Evolutionary conservation across 2,888 invertebrate species (phyloP).

Genomic region (Platycheirus albimanus): DNA sequence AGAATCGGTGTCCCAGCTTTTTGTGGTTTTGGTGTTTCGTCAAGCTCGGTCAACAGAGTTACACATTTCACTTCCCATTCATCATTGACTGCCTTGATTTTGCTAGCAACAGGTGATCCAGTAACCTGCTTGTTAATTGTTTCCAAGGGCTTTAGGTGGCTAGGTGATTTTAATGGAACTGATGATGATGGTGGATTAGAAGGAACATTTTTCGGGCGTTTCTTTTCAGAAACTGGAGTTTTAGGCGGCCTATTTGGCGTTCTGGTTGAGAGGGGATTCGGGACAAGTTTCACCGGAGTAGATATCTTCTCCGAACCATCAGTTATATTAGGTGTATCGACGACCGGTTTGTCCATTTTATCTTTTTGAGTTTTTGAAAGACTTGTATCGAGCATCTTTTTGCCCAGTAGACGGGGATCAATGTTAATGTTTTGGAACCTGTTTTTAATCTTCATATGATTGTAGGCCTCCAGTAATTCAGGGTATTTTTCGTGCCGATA

Average conservation of each 20-base stretch:
- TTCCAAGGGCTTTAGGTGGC: constrained; percentile 4
- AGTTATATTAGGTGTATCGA: neutral
- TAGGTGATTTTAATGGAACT: constrained; percentile 45
- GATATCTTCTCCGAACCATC: constrained; percentile 2
- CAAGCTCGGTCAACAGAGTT: constrained; percentile 76
- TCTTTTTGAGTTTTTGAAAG: constrained; percentile 75
- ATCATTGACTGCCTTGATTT: constrained; percentile 68
- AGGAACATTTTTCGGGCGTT: constrained; percentile 33
- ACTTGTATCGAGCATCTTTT: constrained; percentile 68
- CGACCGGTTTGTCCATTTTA: constrained; percentile 67
- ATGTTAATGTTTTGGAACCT: constrained; percentile 77
- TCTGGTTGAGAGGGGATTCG: constrained; percentile 48
- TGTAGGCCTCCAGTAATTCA: constrained; percentile 78
- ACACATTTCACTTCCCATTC: constrained; percentile 75
- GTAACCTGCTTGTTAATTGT: neutral
- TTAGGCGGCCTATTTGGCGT: constrained; percentile 22
- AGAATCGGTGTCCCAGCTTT: constrained; percentile 4
- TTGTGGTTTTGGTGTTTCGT: constrained; percentile 29
- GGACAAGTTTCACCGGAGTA: constrained; percentile 24
- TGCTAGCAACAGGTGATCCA: constrained; percentile 51
- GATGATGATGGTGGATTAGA: neutral
- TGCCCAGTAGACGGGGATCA: constrained; percentile 78
- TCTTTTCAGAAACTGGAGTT: constrained; percentile 41
- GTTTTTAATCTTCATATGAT: constrained; percentile 77
- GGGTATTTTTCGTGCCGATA: constrained; percentile 80